A percentile compares a stretch with the other conserved stretches of the same genome.
Conservation (phyloP, 1,140 invertebrate genomes). For the Myzus persicae region DNA sequence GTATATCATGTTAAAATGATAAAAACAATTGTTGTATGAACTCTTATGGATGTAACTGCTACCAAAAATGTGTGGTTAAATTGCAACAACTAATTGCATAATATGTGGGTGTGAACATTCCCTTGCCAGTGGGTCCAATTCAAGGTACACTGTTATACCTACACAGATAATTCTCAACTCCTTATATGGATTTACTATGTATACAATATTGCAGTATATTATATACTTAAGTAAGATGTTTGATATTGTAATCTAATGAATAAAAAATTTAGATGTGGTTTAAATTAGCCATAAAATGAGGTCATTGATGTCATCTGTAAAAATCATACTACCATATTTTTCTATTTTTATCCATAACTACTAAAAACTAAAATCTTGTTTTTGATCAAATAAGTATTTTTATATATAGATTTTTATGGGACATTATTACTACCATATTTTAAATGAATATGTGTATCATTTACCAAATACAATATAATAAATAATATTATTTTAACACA, state of each 20-base stretch:
- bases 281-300: constrained; percentile 12
- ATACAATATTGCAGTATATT: background rate
- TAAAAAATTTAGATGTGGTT: background rate
- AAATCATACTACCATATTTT: constrained; percentile 5
- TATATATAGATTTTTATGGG: constrained; percentile 1
- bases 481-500: background rate
- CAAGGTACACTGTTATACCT: constrained; percentile 51
- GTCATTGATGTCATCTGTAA: constrained; percentile 13
- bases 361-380: constrained; percentile 3
- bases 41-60: background rate
- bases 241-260: background rate
- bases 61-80: background rate
- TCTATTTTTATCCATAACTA: constrained; percentile 24
- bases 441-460: background rate
- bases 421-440: background rate
- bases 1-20: background rate
- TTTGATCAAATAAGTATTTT: constrained; percentile 15
- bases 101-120: constrained; percentile 47
- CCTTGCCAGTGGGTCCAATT: constrained; percentile 43
- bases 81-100: constrained; percentile 9
- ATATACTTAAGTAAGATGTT: background rate
- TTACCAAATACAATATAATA: background rate
- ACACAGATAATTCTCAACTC: constrained; percentile 47
- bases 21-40: background rate
- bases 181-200: constrained; percentile 48